Evolutionary conservation across 2,888 invertebrate genomes (phyloP), one percentile per base, ranked within the genome.

Genomic region (Acanthopleura granulata): DNA sequence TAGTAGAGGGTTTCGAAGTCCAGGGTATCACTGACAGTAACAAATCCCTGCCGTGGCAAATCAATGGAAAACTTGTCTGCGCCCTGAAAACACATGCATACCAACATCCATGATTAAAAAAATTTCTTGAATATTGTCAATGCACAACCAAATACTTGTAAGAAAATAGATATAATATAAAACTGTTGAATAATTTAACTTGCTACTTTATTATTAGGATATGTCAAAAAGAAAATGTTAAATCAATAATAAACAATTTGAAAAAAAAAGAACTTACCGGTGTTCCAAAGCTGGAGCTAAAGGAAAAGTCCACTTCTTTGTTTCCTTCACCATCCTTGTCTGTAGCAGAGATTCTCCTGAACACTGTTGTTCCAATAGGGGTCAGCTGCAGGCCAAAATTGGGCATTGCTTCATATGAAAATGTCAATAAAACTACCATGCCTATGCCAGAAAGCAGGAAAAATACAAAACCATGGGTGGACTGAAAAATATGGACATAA

Each of bases 291-390:
- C 74, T 75, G 16, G 66, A 57, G 1, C 74, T 29, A 22, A 72
- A 62, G 0, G 22, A 25, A 66, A 62, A 75, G 16, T 72, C 61
- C 22, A 73, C 62, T 29, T 72, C 29, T 62, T 62, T 75, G 78
- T 77, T 80, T 9, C 71, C 75, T n/a, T 49, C n/a, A 14, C 27
- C 50, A 25, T 83, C 83, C 22, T 70, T 77, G 62, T 83, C 83
- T 6, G 78, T 76, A 0, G 83, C 83, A 16, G 78, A 74, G 14
- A 80, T 78, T 22, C 70, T 57, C 40, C 62, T 66, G 49, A 72
- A 79, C 11, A 84, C 75, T 18, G 77, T 69, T 27, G 57, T 73
- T 3, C 78, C 79, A 27, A 76, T 66, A 14, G 70, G 27, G 0
- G 75, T 75, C 9, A 76, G 69, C 81, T 81, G 61, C 9, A 40